These are phyloP conservation scores for Acrossocheilus wenchowensis DNA, from an alignment of 2,797 vertebrate species.

Conservation along the genomic window DNA sequence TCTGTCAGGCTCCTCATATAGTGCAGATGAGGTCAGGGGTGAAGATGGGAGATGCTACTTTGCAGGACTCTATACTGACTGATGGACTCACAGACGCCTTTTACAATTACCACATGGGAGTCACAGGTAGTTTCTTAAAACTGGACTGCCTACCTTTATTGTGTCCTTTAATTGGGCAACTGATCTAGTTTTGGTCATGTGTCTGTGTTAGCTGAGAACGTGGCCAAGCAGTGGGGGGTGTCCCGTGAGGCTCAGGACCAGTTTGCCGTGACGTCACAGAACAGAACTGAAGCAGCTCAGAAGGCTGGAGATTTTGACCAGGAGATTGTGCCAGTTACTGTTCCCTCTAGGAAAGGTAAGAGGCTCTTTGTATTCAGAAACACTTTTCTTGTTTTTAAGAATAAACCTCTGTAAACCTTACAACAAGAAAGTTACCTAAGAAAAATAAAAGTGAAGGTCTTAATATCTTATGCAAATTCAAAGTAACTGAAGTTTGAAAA, in stretches of 20 bases:
- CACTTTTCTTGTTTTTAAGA: not conserved
- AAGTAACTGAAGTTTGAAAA: not conserved
- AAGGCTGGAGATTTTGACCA: conserved; percentile 90
- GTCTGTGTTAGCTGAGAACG: conserved; percentile 88
- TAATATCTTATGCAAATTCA: not conserved
- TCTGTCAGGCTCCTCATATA: conserved; percentile 83
- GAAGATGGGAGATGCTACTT: conserved; percentile 85
- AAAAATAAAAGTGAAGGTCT: not conserved
- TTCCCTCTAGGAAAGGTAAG: conserved; percentile 90
- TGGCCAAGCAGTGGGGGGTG: conserved; percentile 90
- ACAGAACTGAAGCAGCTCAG: conserved; percentile 88
- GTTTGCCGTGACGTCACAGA: conserved; percentile 87
- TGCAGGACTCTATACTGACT: conserved; percentile 87
- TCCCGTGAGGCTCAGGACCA: conserved; percentile 89
- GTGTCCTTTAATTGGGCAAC: not conserved
- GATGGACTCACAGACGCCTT: conserved; percentile 96
- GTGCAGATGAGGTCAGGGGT: conserved; percentile 88
- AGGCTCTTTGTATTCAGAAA: not conserved
- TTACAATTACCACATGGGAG: conserved; percentile 92
- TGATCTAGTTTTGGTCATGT: not conserved
- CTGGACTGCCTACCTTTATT: not conserved
- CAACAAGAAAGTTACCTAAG: not conserved
- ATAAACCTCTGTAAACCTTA: not conserved
- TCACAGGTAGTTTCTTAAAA: conserved; percentile 82
- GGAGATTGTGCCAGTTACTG: conserved; percentile 90